Evolutionary conservation across 2,888 invertebrate species (phyloP).

Genomic region (Acrocyrtus sp.): DNA sequence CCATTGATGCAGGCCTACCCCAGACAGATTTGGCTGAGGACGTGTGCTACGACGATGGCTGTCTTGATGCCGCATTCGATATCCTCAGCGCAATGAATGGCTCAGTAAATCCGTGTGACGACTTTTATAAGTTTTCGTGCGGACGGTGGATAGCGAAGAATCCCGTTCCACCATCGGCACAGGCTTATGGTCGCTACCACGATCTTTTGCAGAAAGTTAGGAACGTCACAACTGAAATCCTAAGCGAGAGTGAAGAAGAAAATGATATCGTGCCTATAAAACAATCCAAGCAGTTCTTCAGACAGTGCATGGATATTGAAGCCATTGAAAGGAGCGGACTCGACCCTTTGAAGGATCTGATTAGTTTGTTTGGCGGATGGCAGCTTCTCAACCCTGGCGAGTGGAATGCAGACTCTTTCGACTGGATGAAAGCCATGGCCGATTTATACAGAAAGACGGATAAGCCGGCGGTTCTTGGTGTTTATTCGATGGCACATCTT

Average conservation of each 20-base stretch:
- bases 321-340: slow-evolving; percentile 45
- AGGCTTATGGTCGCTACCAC: slow-evolving; percentile 55
- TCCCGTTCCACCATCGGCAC: slow-evolving; percentile 65
- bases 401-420: slow-evolving; percentile 39
- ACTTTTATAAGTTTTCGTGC: slow-evolving; percentile 69
- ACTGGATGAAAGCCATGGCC: slow-evolving; percentile 36
- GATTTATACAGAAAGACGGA: slow-evolving; percentile 36
- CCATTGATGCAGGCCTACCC: background rate
- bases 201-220: slow-evolving; percentile 54
- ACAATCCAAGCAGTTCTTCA: slow-evolving; percentile 57
- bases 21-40: background rate
- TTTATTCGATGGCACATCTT: slow-evolving; percentile 52
- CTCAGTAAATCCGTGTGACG: slow-evolving; percentile 67
- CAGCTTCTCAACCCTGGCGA: slow-evolving; percentile 35
- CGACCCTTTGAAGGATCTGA: slow-evolving; percentile 24
- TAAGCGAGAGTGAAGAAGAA: slow-evolving; percentile 37
- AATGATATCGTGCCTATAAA: slow-evolving; percentile 55
- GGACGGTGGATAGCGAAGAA: slow-evolving; percentile 68
- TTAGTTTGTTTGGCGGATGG: slow-evolving; percentile 51
- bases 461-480: slow-evolving; percentile 28
- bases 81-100: slow-evolving; percentile 64
- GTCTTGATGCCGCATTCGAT: background rate
- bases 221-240: slow-evolving; percentile 54
- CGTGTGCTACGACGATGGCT: background rate
- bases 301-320: slow-evolving; percentile 47